These are phyloP conservation scores for Lamproptera curius DNA, from an alignment of 2,888 invertebrate species.

Conservation along the genomic window DNA sequence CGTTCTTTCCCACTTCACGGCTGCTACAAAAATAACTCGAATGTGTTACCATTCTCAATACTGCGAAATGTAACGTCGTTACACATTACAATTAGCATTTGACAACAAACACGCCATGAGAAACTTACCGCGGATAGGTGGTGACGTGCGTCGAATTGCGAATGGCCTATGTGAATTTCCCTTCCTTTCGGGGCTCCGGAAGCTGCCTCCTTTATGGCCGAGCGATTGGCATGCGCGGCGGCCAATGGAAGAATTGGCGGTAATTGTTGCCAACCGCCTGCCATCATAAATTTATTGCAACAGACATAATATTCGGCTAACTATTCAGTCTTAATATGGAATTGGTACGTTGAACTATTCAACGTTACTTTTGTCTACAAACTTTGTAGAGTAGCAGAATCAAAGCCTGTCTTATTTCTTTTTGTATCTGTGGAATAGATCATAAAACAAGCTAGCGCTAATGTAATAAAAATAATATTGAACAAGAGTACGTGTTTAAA, in stretches of 20 bases:
- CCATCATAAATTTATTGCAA: too few relatives aligned
- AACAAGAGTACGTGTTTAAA: too few relatives aligned
- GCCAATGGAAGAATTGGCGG: conserved; percentile 41
- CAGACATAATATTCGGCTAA: too few relatives aligned
- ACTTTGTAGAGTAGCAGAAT: too few relatives aligned
- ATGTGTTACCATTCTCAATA: conserved; percentile 17
- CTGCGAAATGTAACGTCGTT: too few relatives aligned
- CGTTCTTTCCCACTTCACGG: conserved; percentile 18
- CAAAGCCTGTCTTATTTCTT: too few relatives aligned
- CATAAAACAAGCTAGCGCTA: too few relatives aligned
- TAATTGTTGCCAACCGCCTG: conserved; percentile 37
- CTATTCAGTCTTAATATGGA: too few relatives aligned
- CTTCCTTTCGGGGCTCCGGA: conserved; percentile 69
- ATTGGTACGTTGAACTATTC: too few relatives aligned
- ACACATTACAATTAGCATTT: conserved; percentile 34
- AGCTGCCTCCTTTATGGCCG: conserved; percentile 50
- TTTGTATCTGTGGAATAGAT: too few relatives aligned
- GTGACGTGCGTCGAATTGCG: conserved; percentile 54
- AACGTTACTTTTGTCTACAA: too few relatives aligned
- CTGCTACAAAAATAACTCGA: conserved; percentile 18
- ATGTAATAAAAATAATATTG: too few relatives aligned
- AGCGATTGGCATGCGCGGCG: conserved; percentile 52
- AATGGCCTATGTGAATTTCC: conserved; percentile 62
- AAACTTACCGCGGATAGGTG: conserved; percentile 45
- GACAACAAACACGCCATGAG: conserved; percentile 46